These are phyloP conservation scores for Apeira syringaria DNA, from an alignment of 2,888 invertebrate species.

Conservation along the genomic window DNA sequence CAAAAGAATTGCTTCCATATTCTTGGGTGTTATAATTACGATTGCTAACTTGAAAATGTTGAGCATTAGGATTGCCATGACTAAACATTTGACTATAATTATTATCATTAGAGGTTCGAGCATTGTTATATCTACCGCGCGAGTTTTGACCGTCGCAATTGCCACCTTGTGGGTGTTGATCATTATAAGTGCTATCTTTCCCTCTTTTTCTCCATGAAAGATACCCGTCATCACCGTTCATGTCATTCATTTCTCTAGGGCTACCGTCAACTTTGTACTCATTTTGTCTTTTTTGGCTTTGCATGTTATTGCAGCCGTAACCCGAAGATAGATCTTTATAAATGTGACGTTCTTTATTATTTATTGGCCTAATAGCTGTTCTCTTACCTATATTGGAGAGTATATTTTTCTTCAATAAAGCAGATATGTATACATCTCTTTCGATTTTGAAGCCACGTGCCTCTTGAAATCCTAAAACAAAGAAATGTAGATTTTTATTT, in stretches of 20 bases:
- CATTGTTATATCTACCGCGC: constrained; percentile 7
- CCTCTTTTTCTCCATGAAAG: constrained; percentile 19
- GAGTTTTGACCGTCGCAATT: not conserved
- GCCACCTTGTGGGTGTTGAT: not conserved
- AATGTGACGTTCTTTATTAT: constrained; percentile 16
- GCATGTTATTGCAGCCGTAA: constrained; percentile 18
- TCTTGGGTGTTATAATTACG: too few relatives aligned
- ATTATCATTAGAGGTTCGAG: constrained; percentile 1
- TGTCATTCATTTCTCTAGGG: constrained; percentile 4
- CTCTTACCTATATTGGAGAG: constrained; percentile 45
- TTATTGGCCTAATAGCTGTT: constrained; percentile 42
- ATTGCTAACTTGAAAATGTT: too few relatives aligned
- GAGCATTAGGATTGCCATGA: too few relatives aligned
- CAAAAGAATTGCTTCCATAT: too few relatives aligned
- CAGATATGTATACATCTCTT: constrained; percentile 80
- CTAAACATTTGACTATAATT: too few relatives aligned
- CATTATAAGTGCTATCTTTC: constrained; percentile 3
- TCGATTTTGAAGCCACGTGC: constrained; percentile 88
- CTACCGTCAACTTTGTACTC: constrained; percentile 3
- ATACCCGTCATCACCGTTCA: not conserved
- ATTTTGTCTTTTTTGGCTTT: constrained; percentile 15
- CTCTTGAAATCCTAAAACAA: constrained; percentile 82
- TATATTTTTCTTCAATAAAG: constrained; percentile 50
- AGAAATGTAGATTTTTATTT: constrained; percentile 3
- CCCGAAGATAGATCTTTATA: constrained; percentile 36